Percentiles rank a stretch among this genome's conserved stretches.
Evolutionary conservation across 2,797 vertebrate genomes (phyloP).

Genomic region (Phaenicophaeus curvirostris): DNA sequence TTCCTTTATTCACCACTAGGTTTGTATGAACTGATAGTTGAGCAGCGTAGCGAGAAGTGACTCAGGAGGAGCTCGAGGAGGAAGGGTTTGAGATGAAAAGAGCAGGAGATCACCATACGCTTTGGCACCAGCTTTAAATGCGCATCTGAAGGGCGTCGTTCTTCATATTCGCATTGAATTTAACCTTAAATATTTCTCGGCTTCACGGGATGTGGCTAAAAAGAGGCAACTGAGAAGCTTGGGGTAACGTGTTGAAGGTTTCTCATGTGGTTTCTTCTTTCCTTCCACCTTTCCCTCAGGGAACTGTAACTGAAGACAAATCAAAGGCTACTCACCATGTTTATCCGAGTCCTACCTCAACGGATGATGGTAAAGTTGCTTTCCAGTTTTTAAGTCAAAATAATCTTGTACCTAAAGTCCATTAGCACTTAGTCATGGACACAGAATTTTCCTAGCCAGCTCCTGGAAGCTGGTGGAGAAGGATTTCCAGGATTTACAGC

Average conservation of each 20-base stretch:
- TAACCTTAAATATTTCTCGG: not conserved
- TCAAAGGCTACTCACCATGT: conserved; percentile 95
- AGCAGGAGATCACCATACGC: not conserved
- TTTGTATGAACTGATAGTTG: not conserved
- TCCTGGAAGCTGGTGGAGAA: not conserved
- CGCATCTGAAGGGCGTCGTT: too few species aligned
- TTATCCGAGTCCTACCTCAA: conserved; percentile 85
- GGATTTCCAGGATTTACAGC: not conserved
- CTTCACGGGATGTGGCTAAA: not conserved
- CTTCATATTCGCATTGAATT: rapidly evolving
- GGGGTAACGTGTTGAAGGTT: not conserved
- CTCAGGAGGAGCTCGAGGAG: not conserved
- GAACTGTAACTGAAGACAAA: conserved; percentile 94
- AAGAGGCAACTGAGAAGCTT: not conserved
- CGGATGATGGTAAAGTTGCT: conserved; percentile 87
- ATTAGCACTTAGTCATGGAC: rapidly evolving
- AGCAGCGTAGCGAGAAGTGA: not conserved
- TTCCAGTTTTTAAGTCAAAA: not conserved
- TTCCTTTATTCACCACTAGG: not conserved
- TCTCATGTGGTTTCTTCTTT: not conserved
- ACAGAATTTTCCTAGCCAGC: not conserved
- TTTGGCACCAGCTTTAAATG: not conserved
- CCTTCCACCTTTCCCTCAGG: conserved; percentile 73
- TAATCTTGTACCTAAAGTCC: not conserved
- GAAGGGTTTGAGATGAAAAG: not conserved